A percentile compares a stretch with the other conserved stretches of the same genome.
phyloP scores from a whole-genome alignment of 2,797 vertebrate species.

The Chiloscyllium punctatum region DNA sequence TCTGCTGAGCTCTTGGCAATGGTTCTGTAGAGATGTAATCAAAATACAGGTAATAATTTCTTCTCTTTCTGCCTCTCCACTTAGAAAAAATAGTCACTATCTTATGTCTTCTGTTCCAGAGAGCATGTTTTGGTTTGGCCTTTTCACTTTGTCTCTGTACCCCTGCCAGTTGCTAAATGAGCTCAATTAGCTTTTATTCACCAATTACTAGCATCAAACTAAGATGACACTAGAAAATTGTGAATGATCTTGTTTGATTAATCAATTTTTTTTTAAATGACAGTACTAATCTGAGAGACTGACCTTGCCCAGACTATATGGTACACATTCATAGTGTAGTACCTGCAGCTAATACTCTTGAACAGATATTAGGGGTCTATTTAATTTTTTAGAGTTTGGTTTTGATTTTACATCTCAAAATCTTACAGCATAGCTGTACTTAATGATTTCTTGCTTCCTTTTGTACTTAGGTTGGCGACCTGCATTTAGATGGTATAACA shows the following conservation, averaged over 20 bases:
- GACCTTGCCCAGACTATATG: neutral
- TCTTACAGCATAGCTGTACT: neutral
- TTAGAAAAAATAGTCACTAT: neutral
- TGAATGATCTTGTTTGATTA: neutral
- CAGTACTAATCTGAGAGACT: constrained; percentile 16
- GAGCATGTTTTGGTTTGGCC: neutral
- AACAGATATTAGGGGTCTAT: neutral
- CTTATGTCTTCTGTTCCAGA: too few relatives aligned
- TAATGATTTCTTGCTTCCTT: neutral
- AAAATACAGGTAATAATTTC: neutral
- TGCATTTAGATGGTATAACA: constrained; percentile 98
- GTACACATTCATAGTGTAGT: neutral
- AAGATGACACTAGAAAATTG: neutral
- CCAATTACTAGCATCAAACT: neutral
- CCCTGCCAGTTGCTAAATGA: neutral
- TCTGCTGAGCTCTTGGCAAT: neutral
- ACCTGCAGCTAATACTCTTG: neutral
- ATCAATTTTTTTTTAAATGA: neutral
- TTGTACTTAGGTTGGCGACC: constrained; percentile 82
- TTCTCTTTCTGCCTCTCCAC: neutral
- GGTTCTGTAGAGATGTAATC: neutral
- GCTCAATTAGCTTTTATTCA: neutral
- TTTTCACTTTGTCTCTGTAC: neutral
- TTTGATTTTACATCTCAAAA: neutral
- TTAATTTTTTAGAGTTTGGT: neutral